Conservation (phyloP, 2,113 vertebrate genomes). For the Plestiodon gilberti region DNA sequence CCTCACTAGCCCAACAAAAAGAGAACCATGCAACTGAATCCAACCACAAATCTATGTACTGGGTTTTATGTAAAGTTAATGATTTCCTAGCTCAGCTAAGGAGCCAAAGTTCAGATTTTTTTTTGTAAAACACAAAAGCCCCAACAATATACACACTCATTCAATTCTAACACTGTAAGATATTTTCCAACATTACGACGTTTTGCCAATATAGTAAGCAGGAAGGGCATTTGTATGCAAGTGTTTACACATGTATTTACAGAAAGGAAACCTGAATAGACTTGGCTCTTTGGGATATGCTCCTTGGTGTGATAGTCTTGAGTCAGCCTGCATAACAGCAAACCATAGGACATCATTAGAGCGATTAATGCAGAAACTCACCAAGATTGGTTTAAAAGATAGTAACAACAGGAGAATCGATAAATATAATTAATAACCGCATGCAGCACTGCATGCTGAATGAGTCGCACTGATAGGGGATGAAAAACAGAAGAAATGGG, state of each 20-base stretch:
- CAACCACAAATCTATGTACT: not conserved
- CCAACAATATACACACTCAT: not conserved
- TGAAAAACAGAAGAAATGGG: not conserved
- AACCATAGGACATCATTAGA: not conserved
- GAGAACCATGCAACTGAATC: not conserved
- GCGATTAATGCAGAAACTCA: conserved; percentile 29
- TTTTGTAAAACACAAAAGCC: not conserved
- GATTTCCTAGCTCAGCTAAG: conserved; percentile 49
- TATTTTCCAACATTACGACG: not conserved
- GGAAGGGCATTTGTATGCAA: not conserved
- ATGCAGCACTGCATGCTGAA: not conserved
- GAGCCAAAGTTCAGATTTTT: conserved; percentile 40
- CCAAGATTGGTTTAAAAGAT: conserved; percentile 8
- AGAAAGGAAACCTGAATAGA: conserved; percentile 24
- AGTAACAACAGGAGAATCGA: conserved; percentile 50
- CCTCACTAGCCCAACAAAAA: not conserved
- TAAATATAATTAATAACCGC: conserved; percentile 7
- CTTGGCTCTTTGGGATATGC: not conserved
- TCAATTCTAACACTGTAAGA: not conserved
- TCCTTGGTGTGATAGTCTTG: conserved; percentile 17
- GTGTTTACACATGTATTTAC: conserved; percentile 2
- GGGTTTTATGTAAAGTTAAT: conserved; percentile 42
- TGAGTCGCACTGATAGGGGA: not conserved
- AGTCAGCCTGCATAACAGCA: conserved; percentile 44
- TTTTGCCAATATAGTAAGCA: not conserved